phyloP scores from a whole-genome alignment of 2,113 vertebrate genomes.

The Hyperopisus bebe region DNA sequence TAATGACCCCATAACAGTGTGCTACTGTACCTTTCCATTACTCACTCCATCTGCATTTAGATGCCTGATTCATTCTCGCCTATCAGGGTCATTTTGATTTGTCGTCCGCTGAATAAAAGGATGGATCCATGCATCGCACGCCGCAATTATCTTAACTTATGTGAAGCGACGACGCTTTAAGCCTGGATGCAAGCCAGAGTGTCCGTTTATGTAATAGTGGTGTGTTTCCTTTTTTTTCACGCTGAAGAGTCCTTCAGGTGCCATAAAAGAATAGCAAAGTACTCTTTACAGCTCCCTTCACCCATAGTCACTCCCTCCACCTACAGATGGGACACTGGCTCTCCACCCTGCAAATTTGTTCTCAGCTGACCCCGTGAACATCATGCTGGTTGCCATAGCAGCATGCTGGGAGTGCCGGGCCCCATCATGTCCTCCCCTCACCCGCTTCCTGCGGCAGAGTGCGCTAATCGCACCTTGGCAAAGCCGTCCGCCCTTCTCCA shows the following conservation, averaged over 20 bases:
- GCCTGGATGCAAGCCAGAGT: not conserved
- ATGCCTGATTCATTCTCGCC: not conserved
- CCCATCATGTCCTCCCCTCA: not conserved
- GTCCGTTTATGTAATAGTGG: conserved; percentile 44
- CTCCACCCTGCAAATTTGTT: conserved; percentile 22
- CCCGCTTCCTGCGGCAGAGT: conserved; percentile 27
- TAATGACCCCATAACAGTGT: not conserved
- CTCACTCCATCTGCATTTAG: not conserved
- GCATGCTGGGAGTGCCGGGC: not conserved
- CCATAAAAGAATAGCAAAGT: conserved; percentile 46
- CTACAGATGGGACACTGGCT: conserved; percentile 26
- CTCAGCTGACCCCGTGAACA: conserved; percentile 31
- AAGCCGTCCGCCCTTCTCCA: conserved; percentile 20
- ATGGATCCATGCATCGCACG: not conserved
- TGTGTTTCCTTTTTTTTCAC: conserved; percentile 19
- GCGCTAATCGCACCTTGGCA: conserved; percentile 37
- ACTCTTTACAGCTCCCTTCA: conserved; percentile 37
- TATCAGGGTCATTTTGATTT: not conserved
- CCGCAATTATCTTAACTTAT: not conserved
- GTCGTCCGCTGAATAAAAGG: not conserved
- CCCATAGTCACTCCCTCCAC: conserved; percentile 28
- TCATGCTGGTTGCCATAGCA: conserved; percentile 33
- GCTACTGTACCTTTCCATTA: not conserved
- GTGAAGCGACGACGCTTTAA: not conserved
- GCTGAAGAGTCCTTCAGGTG: conserved; percentile 44